Evolutionary conservation across 1,140 invertebrate species (phyloP), one percentile per base, ranked within the genome.

Genomic region (Antheraea pernyi): DNA sequence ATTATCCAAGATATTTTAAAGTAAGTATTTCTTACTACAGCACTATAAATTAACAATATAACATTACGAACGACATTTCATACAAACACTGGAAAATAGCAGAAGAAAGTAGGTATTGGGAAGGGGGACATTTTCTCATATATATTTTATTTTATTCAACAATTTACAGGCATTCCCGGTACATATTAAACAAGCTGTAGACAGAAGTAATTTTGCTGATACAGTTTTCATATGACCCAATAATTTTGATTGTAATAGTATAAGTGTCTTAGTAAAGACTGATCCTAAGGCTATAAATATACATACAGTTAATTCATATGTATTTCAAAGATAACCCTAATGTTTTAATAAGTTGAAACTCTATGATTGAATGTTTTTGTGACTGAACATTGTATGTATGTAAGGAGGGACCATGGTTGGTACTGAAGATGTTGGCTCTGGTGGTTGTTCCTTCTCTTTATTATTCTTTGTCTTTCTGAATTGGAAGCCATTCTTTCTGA

Each of bases 401-500:
- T 91, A 91, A 66, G 88, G 86, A n/a, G 83, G 74, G 3, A 91
- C 83, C 84, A 88, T 88, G 2, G 84, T 80, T 19, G 86, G 85
- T 37, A 86, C 85, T 63, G 86, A 65, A 16, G 86, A 74, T 8
- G 87, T 80, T 16, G 86, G 68, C 58, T 90, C 85, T 9, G 81
- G 83, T 3, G 73, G 68, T 36, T 82, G 81, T 75, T 90, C 89
- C 65, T 91, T 91, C 16, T 89, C 88, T 69, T 91, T 91, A 36
- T 82, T 86, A 67, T 87, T 89, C 69, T 91, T 91, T 37, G 88
- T 87, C 75, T 91, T 91, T 65, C 89, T 79, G 68, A 91, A 91
- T 46, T 91, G 88, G 70, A 91, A 91, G 7, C 89, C 89, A 80
- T 91, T 88, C 73, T 91, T 91, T n/a, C 89, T 79, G 1, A 90